Conservation (phyloP, 2,113 vertebrate genomes). For the Erpornis zantholeuca region DNA sequence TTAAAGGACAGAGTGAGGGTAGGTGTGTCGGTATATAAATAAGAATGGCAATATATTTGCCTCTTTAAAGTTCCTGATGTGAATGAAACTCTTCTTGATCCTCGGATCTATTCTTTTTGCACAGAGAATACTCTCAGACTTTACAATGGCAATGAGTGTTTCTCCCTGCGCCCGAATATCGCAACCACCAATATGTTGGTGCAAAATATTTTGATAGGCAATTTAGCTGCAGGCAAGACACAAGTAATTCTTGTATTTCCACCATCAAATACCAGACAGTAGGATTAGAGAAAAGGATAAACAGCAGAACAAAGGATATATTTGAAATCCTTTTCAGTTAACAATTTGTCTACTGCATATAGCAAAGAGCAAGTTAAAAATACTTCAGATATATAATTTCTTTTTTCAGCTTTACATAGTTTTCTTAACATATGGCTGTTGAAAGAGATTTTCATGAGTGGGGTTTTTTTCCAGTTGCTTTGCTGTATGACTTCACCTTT, state of each 20-base stretch:
- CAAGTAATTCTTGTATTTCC: neutral
- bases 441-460: neutral
- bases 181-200: neutral
- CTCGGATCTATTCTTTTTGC: neutral
- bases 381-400: neutral
- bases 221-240: neutral
- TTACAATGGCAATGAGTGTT: neutral
- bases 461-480: neutral
- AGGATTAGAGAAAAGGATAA: neutral
- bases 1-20: neutral
- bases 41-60: neutral
- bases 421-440: neutral
- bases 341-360: neutral
- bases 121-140: neutral
- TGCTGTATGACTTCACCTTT: neutral
- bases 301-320: neutral
- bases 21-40: neutral
- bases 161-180: rapidly evolving
- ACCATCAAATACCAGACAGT: neutral
- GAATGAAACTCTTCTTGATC: neutral
- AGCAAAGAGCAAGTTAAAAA: neutral
- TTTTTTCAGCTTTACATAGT: neutral
- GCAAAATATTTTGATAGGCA: neutral
- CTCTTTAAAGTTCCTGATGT: neutral
- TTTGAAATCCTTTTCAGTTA: neutral